These are phyloP conservation scores for Drosophila kikkawai DNA, from an alignment of 1,140 invertebrate species.

Conservation along the genomic window DNA sequence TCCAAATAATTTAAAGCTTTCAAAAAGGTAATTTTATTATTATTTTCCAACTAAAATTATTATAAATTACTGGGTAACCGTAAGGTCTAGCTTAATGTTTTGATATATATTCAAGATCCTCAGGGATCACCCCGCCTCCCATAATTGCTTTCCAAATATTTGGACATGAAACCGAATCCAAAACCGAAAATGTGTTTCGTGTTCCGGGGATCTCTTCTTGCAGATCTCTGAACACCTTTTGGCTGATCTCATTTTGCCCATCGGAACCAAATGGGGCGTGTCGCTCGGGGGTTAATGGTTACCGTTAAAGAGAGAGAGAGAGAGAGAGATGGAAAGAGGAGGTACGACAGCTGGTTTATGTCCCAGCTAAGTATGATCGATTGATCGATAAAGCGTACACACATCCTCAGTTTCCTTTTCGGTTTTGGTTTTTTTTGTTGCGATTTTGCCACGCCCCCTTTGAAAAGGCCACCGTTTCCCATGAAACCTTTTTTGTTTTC, in stretches of 20 bases:
- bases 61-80: neutral
- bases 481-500: conserved; percentile 26
- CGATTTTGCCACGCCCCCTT: conserved; percentile 46
- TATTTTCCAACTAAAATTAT: neutral
- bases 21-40: too few relatives aligned
- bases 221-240: conserved; percentile 27
- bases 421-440: conserved; percentile 27
- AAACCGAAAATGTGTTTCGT: neutral
- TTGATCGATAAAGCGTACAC: conserved; percentile 39
- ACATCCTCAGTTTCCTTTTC: conserved; percentile 13
- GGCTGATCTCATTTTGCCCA: conserved; percentile 21
- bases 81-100: neutral
- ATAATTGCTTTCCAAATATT: conserved; percentile 30
- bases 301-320: conserved; percentile 3
- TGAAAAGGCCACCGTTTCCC: conserved; percentile 34
- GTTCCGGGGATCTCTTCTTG: neutral
- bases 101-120: neutral
- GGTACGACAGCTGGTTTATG: conserved; percentile 44
- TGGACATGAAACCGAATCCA: conserved; percentile 21
- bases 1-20: too few relatives aligned
- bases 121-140: neutral
- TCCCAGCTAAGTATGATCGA: conserved; percentile 49
- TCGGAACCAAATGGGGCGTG: conserved; percentile 20
- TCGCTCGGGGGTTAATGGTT: conserved; percentile 4
- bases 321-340: neutral